Conservation (phyloP, 2,113 vertebrate genomes). For the Nicator chloris region DNA sequence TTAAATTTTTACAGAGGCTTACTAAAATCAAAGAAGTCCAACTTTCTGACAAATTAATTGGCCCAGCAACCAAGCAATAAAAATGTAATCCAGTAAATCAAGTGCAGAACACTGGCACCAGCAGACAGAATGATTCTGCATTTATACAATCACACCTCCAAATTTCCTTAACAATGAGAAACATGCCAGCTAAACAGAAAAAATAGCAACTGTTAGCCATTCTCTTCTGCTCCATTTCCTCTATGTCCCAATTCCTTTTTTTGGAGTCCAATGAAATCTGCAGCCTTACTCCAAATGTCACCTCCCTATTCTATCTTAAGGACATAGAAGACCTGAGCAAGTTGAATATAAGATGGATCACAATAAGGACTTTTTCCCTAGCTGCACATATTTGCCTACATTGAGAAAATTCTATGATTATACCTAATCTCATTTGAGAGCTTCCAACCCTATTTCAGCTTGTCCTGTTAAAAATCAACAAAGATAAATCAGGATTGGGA, state of each 20-base stretch:
- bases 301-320: not conserved
- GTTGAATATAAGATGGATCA: not conserved
- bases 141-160: not conserved
- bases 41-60: not conserved
- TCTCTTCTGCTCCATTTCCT: not conserved
- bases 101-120: not conserved
- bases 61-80: not conserved
- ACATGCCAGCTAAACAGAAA: not conserved
- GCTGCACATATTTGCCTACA: not conserved
- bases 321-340: not conserved
- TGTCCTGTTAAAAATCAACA: not conserved
- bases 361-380: not conserved
- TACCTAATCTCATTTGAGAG: not conserved
- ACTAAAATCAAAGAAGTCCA: not conserved
- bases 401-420: not conserved
- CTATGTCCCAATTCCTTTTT: not conserved
- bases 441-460: not conserved
- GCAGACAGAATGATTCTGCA: not conserved
- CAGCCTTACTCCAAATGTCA: not conserved
- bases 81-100: not conserved
- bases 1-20: not conserved
- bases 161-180: not conserved
- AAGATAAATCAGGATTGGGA: not conserved
- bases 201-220: not conserved
- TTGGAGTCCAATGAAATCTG: not conserved